Base-by-base conservation (phyloP, 2,888 invertebrate species). In the Macropis europaea region DNA sequence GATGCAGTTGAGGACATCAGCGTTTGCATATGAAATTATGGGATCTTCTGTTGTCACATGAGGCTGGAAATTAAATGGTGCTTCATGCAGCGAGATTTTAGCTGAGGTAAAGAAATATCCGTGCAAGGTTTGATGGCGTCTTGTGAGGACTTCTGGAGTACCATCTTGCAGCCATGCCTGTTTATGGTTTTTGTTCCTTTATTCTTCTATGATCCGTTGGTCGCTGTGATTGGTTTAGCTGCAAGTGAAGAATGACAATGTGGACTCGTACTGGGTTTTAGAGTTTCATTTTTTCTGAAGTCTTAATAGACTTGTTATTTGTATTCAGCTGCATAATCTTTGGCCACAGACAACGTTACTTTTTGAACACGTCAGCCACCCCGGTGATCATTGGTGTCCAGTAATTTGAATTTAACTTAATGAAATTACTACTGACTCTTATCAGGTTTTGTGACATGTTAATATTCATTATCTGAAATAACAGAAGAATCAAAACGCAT, bases 11-110 rank as follows among this genome's bases (percentile, higher is more conserved):
- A 32, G 26, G n/a, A 17, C 26, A 60, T 54, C 36, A 36, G 32
- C 15, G 9, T 28, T 45, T 71, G 73, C 76, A 79, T 73, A 62
- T 50, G 52, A 71, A 76, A 79, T 68, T 60, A 42, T 76, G 78
- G 28, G 70, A 67, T 50, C 50, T 26, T 6, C 19, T n/a, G 6
- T 43, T 22, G 26, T 9, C n/a, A 22, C 6, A 32, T 0, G 15
- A 24, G 7, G 17, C 19, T 43, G 17, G 52, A 54, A 13, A 54
- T 24, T 19, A 47, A 60, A 60, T 48, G 43, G 52, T n/a, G 45
- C 52, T 53, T 61, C 59, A 59, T 69, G 59, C 52, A 63, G 17
- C 9, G 15, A 13, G n/a, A 22, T 7, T 9, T 28, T n/a, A 19
- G 19, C 13, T 11, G 26, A 34, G 43, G n/a, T 28, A n/a, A 7